Evolutionary conservation across 92 coral and sea anemone species (phyloP), one percentile per base, ranked within the genome.

Genomic region (Bergia sp.): DNA sequence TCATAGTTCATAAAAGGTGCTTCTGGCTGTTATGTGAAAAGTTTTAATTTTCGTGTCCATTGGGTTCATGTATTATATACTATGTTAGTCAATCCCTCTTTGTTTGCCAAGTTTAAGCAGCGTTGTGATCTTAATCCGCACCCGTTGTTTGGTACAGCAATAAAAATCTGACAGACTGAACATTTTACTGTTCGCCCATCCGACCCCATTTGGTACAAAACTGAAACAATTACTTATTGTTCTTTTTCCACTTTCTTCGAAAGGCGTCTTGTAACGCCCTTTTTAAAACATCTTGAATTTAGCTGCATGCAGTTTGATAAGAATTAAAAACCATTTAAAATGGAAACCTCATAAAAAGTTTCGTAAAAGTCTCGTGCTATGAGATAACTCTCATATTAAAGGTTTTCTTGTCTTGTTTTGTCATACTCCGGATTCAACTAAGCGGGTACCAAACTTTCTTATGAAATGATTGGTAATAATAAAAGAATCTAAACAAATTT

Each of bases 381-480:
- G 74, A 83, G 78, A 37, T 67, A 83, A 83, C 77, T 64, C 18
- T 83, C 77, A 83, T 23, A 13, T 23, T 18, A 23, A 20, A 36
- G 47, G 87, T 7, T 71, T 20, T 44, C 78, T 71, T 43, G 87
- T 80, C 82, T 80, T 16, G 29, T 53, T n/a, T 50, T 79, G 66
- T 79, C 58, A 53, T 53, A 23, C 71, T 79, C 47, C 45, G 74
- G 20, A 37, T 84, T 69, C 29, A 76, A n/a, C 80, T 4, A 61
- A 74, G 66, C 87, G 79, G 87, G 87, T 84, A 84, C 87, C 87
- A 72, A 84, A 84, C 87, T 5, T 82, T 65, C 86, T 64, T 23
- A 47, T 41, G 64, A 84, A 71, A 84, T 15, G 13, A 45, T 84
- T 71, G 66, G 3, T 71, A 84, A 84, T 71, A 84, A 47, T 72